Conservation (phyloP, 2,797 vertebrate species). For the Labroides dimidiatus region DNA sequence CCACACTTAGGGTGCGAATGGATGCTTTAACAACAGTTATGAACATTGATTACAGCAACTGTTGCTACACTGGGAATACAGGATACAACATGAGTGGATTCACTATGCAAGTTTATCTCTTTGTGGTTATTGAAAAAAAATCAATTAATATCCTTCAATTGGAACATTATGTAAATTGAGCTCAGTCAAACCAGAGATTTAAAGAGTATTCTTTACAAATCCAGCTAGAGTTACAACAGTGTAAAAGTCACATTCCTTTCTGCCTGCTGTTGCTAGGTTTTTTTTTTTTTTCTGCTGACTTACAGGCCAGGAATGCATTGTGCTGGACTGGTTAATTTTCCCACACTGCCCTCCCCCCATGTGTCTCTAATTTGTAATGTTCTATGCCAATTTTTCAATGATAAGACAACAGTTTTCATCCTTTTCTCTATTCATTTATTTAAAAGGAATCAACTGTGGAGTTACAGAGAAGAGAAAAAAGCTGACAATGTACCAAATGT, state of each 20-base stretch:
- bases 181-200: constrained; percentile 8
- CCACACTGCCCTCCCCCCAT: constrained; percentile 56
- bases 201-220: constrained; percentile 38
- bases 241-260: constrained; percentile 74
- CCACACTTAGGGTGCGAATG: constrained; percentile 33
- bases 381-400: constrained; percentile 36
- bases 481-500: constrained; percentile 40
- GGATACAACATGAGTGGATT: constrained; percentile 16
- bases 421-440: constrained; percentile 19
- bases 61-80: constrained; percentile 36
- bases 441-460: background rate
- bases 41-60: constrained; percentile 49
- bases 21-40: constrained; percentile 53
- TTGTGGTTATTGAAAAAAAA: background rate
- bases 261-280: constrained; percentile 69
- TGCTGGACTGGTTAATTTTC: constrained; percentile 70
- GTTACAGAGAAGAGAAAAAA: constrained; percentile 4
- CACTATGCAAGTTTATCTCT: constrained; percentile 9
- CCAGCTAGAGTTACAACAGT: constrained; percentile 36
- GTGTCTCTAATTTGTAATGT: constrained; percentile 64
- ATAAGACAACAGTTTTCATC: constrained; percentile 36
- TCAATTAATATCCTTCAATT: constrained; percentile 13
- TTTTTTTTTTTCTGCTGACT: constrained; percentile 60
- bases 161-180: background rate
- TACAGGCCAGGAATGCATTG: constrained; percentile 75